Percentiles rank a stretch among this genome's conserved stretches.
phyloP scores from a whole-genome alignment of 2,113 vertebrate species.

The Casuarius casuarius region DNA sequence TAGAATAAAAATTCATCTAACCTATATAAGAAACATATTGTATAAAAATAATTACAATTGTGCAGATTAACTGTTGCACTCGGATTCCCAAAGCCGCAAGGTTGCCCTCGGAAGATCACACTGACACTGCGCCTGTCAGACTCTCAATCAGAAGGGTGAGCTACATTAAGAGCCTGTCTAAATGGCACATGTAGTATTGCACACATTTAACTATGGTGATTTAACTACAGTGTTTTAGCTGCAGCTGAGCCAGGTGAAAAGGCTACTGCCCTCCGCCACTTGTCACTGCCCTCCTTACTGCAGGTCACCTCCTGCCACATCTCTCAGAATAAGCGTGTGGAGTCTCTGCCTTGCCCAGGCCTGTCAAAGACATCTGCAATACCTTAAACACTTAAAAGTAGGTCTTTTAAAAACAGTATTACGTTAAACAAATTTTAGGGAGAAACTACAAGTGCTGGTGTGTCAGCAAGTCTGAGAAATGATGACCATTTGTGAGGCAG shows the following conservation, averaged over 20 bases:
- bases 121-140: not conserved
- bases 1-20: not conserved
- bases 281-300: not conserved
- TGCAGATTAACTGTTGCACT: not conserved
- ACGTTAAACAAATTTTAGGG: not conserved
- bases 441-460: not conserved
- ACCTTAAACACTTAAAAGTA: not conserved
- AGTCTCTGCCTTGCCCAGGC: not conserved
- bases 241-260: conserved; percentile 41
- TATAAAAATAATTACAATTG: not conserved
- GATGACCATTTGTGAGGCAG: not conserved
- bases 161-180: not conserved
- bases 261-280: not conserved
- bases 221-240: not conserved
- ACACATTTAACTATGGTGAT: not conserved
- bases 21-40: not conserved
- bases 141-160: not conserved
- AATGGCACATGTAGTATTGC: not conserved
- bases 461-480: not conserved
- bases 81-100: not conserved
- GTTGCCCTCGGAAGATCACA: not conserved
- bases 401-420: not conserved
- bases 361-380: not conserved
- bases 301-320: not conserved
- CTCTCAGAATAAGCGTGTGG: not conserved